Evolutionary conservation across 2,888 invertebrate species (phyloP).

Genomic region (Phaonia tiefii): DNA sequence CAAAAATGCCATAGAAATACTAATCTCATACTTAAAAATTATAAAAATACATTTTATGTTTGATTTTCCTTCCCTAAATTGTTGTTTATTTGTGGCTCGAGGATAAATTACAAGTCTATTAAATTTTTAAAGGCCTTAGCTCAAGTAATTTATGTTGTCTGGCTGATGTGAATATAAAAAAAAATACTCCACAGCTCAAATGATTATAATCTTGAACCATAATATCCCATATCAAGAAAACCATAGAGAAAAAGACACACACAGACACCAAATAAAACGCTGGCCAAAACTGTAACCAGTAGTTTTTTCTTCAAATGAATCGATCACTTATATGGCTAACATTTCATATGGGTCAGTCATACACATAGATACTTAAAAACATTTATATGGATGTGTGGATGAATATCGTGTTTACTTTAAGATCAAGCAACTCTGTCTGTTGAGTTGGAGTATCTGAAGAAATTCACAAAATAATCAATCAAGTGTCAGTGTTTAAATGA

Average conservation of each 20-base stretch:
- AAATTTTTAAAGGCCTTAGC: not conserved
- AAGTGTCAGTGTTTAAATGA: conserved; percentile 40
- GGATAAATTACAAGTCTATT: conserved; percentile 20
- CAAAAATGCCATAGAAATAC: not conserved
- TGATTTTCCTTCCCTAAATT: not conserved
- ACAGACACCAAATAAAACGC: too few species aligned
- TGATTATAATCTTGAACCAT: too few species aligned
- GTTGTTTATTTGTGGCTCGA: not conserved
- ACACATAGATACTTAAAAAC: too few species aligned
- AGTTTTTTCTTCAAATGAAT: too few species aligned
- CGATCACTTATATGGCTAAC: not conserved
- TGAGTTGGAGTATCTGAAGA: not conserved
- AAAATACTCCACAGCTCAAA: not conserved
- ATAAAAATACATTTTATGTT: conserved; percentile 2
- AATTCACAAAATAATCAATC: conserved; percentile 33
- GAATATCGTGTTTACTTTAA: too few species aligned
- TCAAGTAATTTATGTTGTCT: conserved; percentile 22
- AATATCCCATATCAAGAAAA: too few species aligned
- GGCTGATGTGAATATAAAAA: not conserved
- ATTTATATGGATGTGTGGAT: conserved; percentile 1
- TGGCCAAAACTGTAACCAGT: too few species aligned
- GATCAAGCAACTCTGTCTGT: not conserved
- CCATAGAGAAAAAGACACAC: too few species aligned
- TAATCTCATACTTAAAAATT: not conserved
- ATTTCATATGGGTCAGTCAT: not conserved